phyloP scores from a whole-genome alignment of 2,888 invertebrate species.

The Acrobasis suavella region DNA sequence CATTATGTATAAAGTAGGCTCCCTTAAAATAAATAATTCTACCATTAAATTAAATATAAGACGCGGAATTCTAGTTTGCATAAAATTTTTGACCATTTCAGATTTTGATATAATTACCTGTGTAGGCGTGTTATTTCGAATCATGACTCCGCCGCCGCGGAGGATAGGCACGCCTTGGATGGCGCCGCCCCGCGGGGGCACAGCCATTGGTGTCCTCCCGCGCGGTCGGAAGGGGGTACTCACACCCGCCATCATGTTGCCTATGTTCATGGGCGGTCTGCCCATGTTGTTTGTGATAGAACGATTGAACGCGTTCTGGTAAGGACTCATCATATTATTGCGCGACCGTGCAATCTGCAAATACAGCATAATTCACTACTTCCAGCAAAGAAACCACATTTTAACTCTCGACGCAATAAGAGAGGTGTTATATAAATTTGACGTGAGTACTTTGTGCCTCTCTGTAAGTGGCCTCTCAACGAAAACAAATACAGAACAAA shows the following conservation, averaged over 20 bases:
- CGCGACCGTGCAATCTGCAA: slow-evolving; percentile 60
- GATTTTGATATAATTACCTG: slow-evolving; percentile 40
- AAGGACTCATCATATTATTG: slow-evolving; percentile 60
- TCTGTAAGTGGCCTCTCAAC: no score
- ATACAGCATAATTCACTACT: not conserved
- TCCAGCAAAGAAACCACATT: no score
- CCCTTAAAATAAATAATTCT: no score
- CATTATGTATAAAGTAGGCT: no score
- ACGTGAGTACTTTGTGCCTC: no score
- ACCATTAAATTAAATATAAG: no score
- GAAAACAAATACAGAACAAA: no score
- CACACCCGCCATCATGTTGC: slow-evolving; percentile 39
- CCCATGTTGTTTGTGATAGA: slow-evolving; percentile 51
- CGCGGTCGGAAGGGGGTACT: slow-evolving; percentile 49
- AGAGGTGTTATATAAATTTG: no score
- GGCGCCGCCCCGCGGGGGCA: slow-evolving; percentile 42
- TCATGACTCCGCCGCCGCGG: slow-evolving; percentile 81
- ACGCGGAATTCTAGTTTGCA: no score
- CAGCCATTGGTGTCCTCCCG: slow-evolving; percentile 54
- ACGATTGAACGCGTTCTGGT: slow-evolving; percentile 62
- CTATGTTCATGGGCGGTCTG: slow-evolving; percentile 43
- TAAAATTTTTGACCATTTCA: no score
- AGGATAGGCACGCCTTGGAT: slow-evolving; percentile 55
- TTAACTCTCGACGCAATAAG: no score
- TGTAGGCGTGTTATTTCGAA: slow-evolving; percentile 80